phyloP scores from a whole-genome alignment of 1,140 invertebrate species.

The Aphelenchoides avenae region DNA sequence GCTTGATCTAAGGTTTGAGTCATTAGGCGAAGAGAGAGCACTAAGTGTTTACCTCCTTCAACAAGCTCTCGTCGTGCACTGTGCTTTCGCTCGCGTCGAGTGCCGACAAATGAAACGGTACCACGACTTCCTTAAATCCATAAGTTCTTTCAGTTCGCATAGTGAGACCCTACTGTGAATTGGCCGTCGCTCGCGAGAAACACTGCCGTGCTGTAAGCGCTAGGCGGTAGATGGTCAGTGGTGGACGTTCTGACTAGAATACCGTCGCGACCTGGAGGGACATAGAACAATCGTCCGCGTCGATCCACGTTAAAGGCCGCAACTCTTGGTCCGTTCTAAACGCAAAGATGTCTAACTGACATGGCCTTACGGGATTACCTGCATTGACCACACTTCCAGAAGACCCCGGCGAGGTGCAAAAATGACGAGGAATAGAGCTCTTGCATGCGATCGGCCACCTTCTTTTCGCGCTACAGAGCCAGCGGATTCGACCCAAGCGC shows the following conservation, averaged over 20 bases:
- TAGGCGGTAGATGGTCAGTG: background rate
- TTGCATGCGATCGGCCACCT: slow-evolving; percentile 14
- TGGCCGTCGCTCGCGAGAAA: slow-evolving; percentile 34
- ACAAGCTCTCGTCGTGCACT: slow-evolving; percentile 39
- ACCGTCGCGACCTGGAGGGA: slow-evolving; percentile 14
- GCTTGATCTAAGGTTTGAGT: too few relatives aligned
- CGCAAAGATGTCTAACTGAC: too few relatives aligned
- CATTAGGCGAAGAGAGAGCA: too few relatives aligned
- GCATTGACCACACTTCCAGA: slow-evolving; percentile 45
- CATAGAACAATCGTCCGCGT: slow-evolving; percentile 24
- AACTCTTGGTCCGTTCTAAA: slow-evolving; percentile 43
- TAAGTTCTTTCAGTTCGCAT: background rate
- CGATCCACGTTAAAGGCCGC: slow-evolving; percentile 42
- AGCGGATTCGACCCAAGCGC: slow-evolving; percentile 37
- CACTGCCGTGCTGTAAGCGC: slow-evolving; percentile 5
- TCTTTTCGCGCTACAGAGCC: slow-evolving; percentile 4
- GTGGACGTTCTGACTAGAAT: slow-evolving; percentile 17
- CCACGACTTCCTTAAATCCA: slow-evolving; percentile 31
- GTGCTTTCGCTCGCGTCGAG: slow-evolving; percentile 23
- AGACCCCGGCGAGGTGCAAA: slow-evolving; percentile 38
- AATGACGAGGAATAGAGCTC: slow-evolving; percentile 37
- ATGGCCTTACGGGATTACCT: slow-evolving; percentile 25
- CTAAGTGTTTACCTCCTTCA: slow-evolving; percentile 44
- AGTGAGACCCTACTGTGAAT: slow-evolving; percentile 24
- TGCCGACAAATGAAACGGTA: slow-evolving; percentile 47